phyloP scores from a whole-genome alignment of 2,797 vertebrate genomes.

The Arvicola amphibius region DNA sequence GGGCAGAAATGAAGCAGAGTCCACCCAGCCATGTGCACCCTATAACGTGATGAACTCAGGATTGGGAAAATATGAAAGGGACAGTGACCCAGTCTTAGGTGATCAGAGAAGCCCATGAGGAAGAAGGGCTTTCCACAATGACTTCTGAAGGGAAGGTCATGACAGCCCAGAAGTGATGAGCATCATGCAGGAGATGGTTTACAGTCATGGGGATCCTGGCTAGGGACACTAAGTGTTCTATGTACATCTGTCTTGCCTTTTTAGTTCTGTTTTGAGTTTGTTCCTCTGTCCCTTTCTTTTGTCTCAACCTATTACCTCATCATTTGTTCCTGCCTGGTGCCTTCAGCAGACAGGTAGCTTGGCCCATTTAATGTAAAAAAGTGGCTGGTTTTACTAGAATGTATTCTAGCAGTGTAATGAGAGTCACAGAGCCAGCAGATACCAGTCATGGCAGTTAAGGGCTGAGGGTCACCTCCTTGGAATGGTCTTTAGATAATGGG shows the following conservation, averaged over 20 bases:
- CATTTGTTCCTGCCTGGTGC: neutral
- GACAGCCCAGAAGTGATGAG: neutral
- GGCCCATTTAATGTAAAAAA: neutral
- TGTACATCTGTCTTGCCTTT: neutral
- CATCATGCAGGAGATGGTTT: neutral
- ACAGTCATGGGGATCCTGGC: neutral
- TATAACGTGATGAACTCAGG: neutral
- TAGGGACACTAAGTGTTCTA: fast-evolving
- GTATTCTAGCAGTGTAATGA: neutral
- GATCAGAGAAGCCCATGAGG: neutral
- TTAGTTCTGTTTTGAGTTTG: neutral
- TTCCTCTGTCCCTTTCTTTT: neutral
- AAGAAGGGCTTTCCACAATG: neutral
- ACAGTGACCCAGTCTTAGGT: neutral
- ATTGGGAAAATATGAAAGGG: neutral
- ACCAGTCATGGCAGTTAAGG: neutral
- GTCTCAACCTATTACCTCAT: neutral
- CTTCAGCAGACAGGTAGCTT: neutral
- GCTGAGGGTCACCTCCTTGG: neutral
- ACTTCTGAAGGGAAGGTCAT: neutral
- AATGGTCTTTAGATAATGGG: neutral
- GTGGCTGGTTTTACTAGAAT: neutral
- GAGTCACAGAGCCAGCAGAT: neutral
- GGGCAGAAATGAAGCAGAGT: neutral
- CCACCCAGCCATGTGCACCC: neutral